phyloP scores from a whole-genome alignment of 1,140 invertebrate genomes.

The Euwallacea similis region DNA sequence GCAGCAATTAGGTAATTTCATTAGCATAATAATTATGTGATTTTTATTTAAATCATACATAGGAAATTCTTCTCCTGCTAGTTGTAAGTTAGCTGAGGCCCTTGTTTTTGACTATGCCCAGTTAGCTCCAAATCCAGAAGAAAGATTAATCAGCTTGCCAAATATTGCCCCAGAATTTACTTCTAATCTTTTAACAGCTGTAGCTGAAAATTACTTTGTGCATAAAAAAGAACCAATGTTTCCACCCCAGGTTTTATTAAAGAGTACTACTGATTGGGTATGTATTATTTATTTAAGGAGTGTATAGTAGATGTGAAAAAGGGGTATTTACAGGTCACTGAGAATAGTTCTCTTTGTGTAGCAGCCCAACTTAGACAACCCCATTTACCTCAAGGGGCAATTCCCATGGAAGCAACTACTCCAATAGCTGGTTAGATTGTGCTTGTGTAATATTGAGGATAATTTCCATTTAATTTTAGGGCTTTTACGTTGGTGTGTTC shows the following conservation, averaged over 20 bases:
- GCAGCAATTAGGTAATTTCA: constrained; percentile 65
- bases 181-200: constrained; percentile 77
- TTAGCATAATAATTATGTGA: neutral
- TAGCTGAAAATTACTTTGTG: constrained; percentile 73
- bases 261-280: constrained; percentile 69
- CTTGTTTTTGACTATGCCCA: constrained; percentile 80
- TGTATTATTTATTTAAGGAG: constrained; percentile 12
- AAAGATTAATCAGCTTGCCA: constrained; percentile 68
- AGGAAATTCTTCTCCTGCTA: constrained; percentile 72
- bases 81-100: constrained; percentile 70
- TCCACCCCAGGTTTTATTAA: constrained; percentile 62
- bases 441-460: neutral
- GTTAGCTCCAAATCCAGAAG: constrained; percentile 66
- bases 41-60: neutral
- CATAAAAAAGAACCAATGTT: constrained; percentile 54
- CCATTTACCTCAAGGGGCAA: constrained; percentile 71
- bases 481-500: constrained; percentile 70
- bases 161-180: constrained; percentile 74
- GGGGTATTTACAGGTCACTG: constrained; percentile 56
- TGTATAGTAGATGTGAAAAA: too few relatives aligned
- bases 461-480: constrained; percentile 45
- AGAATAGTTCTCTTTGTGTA: constrained; percentile 69
- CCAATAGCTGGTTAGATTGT: constrained; percentile 63
- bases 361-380: constrained; percentile 70
- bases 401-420: constrained; percentile 80